These are phyloP conservation scores for Plectropomus leopardus DNA, from an alignment of 2,113 vertebrate species.

Conservation along the genomic window DNA sequence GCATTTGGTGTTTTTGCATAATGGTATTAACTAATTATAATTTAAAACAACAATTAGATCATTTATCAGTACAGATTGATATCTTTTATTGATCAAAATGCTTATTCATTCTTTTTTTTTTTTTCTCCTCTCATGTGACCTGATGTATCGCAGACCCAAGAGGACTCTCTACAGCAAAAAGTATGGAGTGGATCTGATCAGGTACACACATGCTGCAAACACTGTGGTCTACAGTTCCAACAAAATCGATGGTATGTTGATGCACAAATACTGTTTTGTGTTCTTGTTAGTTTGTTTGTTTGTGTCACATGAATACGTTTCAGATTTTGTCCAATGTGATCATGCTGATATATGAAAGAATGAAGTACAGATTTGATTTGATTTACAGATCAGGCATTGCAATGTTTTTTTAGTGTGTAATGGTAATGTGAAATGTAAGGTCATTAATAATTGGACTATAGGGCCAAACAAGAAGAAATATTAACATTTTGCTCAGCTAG, in stretches of 20 bases:
- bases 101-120: background rate
- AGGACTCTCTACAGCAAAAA: slow-evolving; percentile 99
- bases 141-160: slow-evolving; percentile 89
- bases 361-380: background rate
- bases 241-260: slow-evolving; percentile 97
- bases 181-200: slow-evolving; percentile 98
- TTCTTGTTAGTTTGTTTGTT: background rate
- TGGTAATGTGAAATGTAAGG: background rate
- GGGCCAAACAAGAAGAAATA: background rate
- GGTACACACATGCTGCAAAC: slow-evolving; percentile 98
- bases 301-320: background rate
- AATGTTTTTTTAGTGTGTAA: background rate
- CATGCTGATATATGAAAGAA: background rate
- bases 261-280: background rate
- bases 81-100: background rate
- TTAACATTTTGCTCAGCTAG: background rate
- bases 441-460: background rate
- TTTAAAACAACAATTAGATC: background rate
- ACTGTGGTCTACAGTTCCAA: slow-evolving; percentile 99
- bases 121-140: accelerated
- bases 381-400: background rate
- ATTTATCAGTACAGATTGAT: background rate
- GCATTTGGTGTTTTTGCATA: no score
- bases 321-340: background rate
- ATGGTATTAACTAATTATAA: background rate